Conservation (phyloP, 2,113 vertebrate genomes). For the Heterochromis multidens region DNA sequence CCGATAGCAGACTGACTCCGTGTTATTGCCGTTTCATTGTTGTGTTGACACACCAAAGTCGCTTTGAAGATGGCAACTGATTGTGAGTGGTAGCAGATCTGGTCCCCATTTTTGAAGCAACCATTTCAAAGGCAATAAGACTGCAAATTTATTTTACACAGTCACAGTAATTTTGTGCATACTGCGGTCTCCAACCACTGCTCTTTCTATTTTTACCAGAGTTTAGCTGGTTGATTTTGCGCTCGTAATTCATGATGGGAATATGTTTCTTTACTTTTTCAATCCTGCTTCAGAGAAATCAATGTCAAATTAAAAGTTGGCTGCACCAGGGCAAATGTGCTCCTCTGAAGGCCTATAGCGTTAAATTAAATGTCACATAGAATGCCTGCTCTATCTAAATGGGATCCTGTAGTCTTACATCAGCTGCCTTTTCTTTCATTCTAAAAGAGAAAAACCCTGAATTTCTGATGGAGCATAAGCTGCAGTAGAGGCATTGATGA, state of each 20-base stretch:
- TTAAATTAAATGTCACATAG: slow-evolving; percentile 12
- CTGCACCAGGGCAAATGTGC: not conserved
- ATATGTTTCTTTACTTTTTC: not conserved
- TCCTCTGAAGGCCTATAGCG: not conserved
- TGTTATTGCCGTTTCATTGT: not conserved
- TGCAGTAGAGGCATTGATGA: slow-evolving; percentile 24
- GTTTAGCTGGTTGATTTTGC: fast-evolving
- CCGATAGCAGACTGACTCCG: not conserved
- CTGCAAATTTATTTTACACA: not conserved
- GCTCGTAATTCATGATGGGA: not conserved
- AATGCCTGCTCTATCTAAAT: not conserved
- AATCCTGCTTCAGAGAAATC: not conserved
- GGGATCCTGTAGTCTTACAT: slow-evolving; percentile 20
- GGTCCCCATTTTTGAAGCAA: not conserved
- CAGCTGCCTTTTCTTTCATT: slow-evolving; percentile 13
- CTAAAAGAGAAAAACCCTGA: not conserved
- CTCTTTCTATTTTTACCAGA: not conserved
- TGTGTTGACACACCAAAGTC: not conserved
- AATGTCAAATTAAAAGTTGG: not conserved
- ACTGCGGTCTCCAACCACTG: not conserved
- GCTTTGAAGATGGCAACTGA: not conserved
- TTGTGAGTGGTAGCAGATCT: not conserved
- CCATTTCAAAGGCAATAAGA: not conserved
- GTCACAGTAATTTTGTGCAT: not conserved
- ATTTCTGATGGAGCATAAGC: not conserved